phyloP scores from a whole-genome alignment of 2,888 invertebrate species.

The Drosophila birchii region DNA sequence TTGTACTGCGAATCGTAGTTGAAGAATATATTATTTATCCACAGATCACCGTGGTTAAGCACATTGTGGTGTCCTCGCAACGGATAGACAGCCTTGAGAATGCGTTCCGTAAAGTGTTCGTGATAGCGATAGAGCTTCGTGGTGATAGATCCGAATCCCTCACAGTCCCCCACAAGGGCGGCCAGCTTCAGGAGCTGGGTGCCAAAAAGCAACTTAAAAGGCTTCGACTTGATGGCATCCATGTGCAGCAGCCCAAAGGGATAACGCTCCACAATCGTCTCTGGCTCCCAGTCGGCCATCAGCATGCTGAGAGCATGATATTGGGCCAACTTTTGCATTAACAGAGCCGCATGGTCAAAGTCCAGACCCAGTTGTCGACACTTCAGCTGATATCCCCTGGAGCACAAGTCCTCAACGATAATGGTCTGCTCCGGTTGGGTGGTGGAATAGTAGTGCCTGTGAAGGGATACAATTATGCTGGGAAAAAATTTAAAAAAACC shows the following conservation, averaged over 20 bases:
- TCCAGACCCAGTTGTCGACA: conserved; percentile 86
- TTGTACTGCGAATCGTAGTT: conserved; percentile 74
- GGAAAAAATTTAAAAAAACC: no score
- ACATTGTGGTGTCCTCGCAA: conserved; percentile 81
- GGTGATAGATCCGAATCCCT: conserved; percentile 69
- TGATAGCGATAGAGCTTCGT: conserved; percentile 77
- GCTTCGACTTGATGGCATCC: conserved; percentile 78
- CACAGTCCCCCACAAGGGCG: conserved; percentile 64
- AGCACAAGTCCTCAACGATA: conserved; percentile 84
- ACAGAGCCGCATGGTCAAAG: conserved; percentile 85
- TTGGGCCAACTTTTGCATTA: conserved; percentile 85
- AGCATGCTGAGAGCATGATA: conserved; percentile 86
- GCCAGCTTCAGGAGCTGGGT: conserved; percentile 80
- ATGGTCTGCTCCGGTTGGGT: conserved; percentile 81
- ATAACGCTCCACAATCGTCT: conserved; percentile 71
- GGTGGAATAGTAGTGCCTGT: conserved; percentile 80
- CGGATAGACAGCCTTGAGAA: conserved; percentile 76
- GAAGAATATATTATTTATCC: conserved; percentile 86
- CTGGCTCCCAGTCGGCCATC: conserved; percentile 83
- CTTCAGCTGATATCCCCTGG: conserved; percentile 85
- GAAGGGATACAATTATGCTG: neutral
- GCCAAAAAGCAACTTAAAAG: conserved; percentile 80
- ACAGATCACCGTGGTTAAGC: conserved; percentile 86
- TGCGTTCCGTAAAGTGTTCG: conserved; percentile 78
- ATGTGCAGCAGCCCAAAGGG: conserved; percentile 79